A percentile compares a stretch with the other conserved stretches of the same genome.
These are phyloP conservation scores for Anas acuta DNA, from an alignment of 2,797 vertebrate genomes.

Conservation along the genomic window DNA sequence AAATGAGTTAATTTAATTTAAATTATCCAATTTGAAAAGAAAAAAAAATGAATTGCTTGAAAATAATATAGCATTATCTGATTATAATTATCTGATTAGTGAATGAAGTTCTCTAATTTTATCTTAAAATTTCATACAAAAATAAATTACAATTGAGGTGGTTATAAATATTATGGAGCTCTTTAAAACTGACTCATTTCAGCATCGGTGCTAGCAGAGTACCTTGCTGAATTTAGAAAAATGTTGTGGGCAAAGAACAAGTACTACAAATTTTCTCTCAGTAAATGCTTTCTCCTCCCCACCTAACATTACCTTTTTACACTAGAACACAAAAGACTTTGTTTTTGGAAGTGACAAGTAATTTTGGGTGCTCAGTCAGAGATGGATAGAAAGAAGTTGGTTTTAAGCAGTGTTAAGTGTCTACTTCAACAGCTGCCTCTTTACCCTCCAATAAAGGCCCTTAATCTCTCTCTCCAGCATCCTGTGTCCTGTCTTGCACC, in stretches of 20 bases:
- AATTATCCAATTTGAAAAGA: neutral
- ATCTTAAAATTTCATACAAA: neutral
- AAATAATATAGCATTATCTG: neutral
- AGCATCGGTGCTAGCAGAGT: neutral
- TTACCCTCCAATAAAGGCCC: neutral
- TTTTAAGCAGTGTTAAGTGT: neutral
- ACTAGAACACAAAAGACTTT: neutral
- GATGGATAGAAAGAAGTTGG: neutral
- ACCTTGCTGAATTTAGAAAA: conserved; percentile 36
- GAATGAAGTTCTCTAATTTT: neutral
- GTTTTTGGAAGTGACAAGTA: neutral
- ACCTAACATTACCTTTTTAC: neutral
- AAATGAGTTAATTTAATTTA: neutral
- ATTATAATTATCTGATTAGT: neutral
- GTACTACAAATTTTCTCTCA: neutral
- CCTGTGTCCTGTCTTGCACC: neutral
- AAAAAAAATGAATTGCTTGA: neutral
- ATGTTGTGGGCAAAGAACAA: neutral
- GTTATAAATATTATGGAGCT: neutral
- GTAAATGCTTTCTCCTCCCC: neutral
- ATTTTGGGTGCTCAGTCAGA: neutral
- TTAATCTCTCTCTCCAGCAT: neutral
- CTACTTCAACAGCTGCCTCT: neutral
- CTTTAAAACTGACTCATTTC: conserved; percentile 23
- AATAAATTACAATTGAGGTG: neutral